Conservation (phyloP, 2,113 vertebrate species). For the Saccopteryx bilineata region DNA sequence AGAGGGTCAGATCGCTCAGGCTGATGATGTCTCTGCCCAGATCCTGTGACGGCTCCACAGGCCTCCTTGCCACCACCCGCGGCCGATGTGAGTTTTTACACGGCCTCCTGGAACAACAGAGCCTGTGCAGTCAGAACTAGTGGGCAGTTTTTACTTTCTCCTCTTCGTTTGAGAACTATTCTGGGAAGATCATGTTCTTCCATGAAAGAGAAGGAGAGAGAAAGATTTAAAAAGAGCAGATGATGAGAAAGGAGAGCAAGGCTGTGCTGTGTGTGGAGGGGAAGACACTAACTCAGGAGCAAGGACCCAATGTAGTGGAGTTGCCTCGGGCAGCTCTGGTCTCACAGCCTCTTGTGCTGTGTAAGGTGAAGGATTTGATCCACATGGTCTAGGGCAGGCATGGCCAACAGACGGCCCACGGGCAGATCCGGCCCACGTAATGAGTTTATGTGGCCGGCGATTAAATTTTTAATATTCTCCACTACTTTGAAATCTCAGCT, state of each 20-base stretch:
- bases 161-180: not conserved
- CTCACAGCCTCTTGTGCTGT: not conserved
- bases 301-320: not conserved
- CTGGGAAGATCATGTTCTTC: not conserved
- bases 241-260: not conserved
- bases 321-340: not conserved
- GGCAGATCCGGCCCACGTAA: too few relatives aligned
- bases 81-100: fast-evolving
- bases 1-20: not conserved
- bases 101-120: not conserved
- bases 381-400: too few relatives aligned
- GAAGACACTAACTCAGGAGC: not conserved
- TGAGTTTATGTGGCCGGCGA: too few relatives aligned
- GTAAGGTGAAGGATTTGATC: not conserved
- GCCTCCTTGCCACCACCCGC: not conserved
- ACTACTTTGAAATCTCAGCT: too few relatives aligned
- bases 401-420: too few relatives aligned
- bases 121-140: not conserved
- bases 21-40: not conserved
- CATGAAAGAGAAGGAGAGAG: too few relatives aligned
- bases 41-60: fast-evolving
- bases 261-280: not conserved
- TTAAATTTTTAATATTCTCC: too few relatives aligned
- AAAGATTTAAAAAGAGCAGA: not conserved
- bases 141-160: not conserved